Evolutionary conservation across 2,113 vertebrate species (phyloP).

Genomic region (Pygoscelis antarcticus): DNA sequence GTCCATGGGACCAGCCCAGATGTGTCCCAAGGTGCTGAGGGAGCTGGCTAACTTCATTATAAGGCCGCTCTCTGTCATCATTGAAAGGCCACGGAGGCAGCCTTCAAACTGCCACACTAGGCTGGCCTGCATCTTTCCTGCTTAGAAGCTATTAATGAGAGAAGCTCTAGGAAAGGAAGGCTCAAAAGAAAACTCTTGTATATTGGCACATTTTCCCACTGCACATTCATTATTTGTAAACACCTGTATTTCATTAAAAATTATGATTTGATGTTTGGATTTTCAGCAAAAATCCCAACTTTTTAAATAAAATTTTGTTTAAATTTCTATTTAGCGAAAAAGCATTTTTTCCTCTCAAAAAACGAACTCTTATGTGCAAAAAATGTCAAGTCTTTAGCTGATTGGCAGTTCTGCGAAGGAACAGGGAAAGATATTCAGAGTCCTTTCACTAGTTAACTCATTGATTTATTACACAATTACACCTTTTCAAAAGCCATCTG

Average conservation of each 20-base stretch:
- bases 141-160: background rate
- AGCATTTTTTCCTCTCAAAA: background rate
- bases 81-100: background rate
- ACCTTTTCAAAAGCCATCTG: background rate
- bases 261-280: background rate
- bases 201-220: background rate
- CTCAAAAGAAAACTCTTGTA: background rate
- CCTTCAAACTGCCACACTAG: background rate
- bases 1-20: background rate
- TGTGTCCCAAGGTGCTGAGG: background rate
- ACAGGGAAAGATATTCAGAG: background rate
- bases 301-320: background rate
- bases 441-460: background rate
- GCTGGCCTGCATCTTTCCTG: background rate
- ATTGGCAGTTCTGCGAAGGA: background rate
- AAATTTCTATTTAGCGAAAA: background rate
- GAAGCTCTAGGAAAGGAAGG: background rate
- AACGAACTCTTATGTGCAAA: background rate
- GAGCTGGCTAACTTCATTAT: background rate
- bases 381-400: background rate
- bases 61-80: background rate
- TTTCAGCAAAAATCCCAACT: background rate
- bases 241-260: background rate
- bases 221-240: background rate
- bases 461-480: background rate